These are phyloP conservation scores for Tenebrio molitor DNA, from an alignment of 1,140 invertebrate genomes.

Conservation along the genomic window DNA sequence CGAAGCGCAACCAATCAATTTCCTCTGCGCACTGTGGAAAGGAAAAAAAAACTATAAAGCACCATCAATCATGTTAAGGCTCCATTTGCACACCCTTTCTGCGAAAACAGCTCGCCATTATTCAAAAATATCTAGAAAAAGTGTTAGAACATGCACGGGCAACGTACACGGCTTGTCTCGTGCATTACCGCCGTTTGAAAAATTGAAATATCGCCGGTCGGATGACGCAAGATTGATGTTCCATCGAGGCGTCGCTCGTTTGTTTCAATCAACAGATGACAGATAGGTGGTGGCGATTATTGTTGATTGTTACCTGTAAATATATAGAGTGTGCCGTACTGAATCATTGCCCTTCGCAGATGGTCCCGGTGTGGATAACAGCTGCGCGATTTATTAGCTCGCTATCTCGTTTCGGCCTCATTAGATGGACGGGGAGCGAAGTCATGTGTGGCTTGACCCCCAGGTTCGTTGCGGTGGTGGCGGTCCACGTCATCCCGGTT, in stretches of 20 bases:
- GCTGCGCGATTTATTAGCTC: slow-evolving; percentile 53
- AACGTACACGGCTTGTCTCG: not conserved
- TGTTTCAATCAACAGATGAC: slow-evolving; percentile 48
- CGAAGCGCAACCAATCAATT: slow-evolving; percentile 45
- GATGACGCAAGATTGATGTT: slow-evolving; percentile 37
- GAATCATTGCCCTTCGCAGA: slow-evolving; percentile 51
- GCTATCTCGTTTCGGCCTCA: slow-evolving; percentile 44
- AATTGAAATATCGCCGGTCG: slow-evolving; percentile 25
- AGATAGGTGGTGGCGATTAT: slow-evolving; percentile 29
- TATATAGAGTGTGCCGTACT: slow-evolving; percentile 12
- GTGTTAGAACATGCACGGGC: slow-evolving; percentile 9
- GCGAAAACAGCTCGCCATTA: slow-evolving; percentile 43
- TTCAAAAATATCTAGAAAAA: slow-evolving; percentile 24
- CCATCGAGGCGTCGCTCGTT: slow-evolving; percentile 36
- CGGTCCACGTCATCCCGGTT: too few species aligned
- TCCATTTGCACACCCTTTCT: slow-evolving; percentile 45
- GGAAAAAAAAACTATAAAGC: slow-evolving; percentile 43
- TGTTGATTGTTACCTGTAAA: slow-evolving; percentile 47
- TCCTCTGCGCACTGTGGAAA: slow-evolving; percentile 40
- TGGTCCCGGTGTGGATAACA: slow-evolving; percentile 47
- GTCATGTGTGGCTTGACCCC: slow-evolving; percentile 16
- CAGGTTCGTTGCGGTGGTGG: too few species aligned
- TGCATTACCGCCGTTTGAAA: slow-evolving; percentile 14
- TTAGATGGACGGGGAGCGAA: slow-evolving; percentile 30
- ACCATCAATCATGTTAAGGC: slow-evolving; percentile 41